Conservation (phyloP, 2,113 vertebrate species). For the Carollia perspicillata region DNA sequence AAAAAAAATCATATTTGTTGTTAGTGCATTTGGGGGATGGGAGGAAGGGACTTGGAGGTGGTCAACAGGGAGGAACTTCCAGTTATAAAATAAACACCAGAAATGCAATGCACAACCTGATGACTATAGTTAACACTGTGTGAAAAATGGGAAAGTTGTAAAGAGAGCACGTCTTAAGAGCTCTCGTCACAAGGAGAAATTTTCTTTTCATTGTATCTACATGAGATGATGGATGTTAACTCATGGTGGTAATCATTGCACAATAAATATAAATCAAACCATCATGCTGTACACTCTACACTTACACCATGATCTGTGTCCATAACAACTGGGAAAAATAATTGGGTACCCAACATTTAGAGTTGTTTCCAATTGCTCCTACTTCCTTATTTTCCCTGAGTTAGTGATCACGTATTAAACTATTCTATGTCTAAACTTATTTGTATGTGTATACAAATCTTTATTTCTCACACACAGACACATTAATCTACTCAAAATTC, state of each 20-base stretch:
- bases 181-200: neutral
- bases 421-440: neutral
- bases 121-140: neutral
- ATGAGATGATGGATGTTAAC: neutral
- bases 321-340: neutral
- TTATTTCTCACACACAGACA: neutral
- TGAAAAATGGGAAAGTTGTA: neutral
- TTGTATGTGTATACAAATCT: neutral
- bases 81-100: neutral
- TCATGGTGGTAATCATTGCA: neutral
- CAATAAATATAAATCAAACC: neutral
- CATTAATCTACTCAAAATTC: neutral
- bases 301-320: neutral
- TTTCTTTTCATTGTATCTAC: neutral
- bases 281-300: neutral
- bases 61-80: neutral
- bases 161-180: neutral
- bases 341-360: neutral
- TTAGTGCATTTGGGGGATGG: neutral
- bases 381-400: neutral
- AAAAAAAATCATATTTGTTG: neutral
- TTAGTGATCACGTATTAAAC: neutral
- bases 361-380: neutral
- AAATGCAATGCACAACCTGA: neutral
- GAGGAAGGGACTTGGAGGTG: neutral